Evolutionary conservation across 2,888 invertebrate genomes (phyloP).

Genomic region (Chalcis sispes): DNA sequence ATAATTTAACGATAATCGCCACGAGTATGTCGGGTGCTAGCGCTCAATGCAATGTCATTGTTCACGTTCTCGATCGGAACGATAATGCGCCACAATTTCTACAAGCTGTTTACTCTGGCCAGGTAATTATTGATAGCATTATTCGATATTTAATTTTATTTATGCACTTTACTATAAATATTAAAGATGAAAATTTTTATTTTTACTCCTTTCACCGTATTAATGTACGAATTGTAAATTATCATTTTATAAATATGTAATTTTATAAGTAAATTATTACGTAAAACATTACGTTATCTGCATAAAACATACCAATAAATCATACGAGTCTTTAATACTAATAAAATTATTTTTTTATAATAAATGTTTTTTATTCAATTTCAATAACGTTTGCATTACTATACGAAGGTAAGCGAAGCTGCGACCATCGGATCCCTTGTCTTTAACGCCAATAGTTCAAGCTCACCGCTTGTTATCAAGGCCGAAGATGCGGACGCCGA

Average conservation of each 20-base stretch:
- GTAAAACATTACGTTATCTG: too few species aligned
- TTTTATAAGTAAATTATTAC: too few species aligned
- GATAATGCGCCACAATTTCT: constrained; percentile 88
- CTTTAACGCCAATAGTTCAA: constrained; percentile 78
- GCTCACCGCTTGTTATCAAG: constrained; percentile 88
- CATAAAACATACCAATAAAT: not conserved
- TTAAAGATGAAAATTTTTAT: too few species aligned
- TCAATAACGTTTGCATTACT: not conserved
- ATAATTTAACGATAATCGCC: constrained; percentile 89
- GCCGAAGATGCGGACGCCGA: constrained; percentile 92
- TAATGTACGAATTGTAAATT: too few species aligned
- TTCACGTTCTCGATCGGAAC: constrained; percentile 93
- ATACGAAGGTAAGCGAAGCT: constrained; percentile 83
- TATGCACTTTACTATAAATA: too few species aligned
- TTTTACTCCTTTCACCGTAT: too few species aligned
- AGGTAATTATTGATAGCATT: too few species aligned
- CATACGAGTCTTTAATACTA: not conserved
- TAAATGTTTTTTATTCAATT: constrained; percentile 23
- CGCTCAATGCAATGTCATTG: constrained; percentile 83
- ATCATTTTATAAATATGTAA: too few species aligned
- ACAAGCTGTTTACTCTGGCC: constrained; percentile 76
- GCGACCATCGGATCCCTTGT: constrained; percentile 85
- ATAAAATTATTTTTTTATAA: not conserved
- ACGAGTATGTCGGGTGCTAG: constrained; percentile 88
- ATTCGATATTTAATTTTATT: not conserved